A percentile compares a stretch with the other conserved stretches of the same genome.
phyloP scores from a whole-genome alignment of 2,113 vertebrate genomes.

The Cnemophilus loriae region DNA sequence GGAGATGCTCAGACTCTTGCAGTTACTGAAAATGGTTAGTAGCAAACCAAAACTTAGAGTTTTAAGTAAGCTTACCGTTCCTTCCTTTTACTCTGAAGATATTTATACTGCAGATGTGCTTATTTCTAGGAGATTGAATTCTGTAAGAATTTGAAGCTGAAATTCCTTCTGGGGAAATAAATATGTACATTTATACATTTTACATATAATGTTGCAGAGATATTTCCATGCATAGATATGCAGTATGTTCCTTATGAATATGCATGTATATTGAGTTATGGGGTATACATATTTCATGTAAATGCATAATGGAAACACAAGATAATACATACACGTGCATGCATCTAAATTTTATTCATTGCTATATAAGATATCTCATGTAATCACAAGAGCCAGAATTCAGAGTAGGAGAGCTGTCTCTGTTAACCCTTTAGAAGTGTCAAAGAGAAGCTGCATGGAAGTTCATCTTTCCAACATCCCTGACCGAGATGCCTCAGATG shows the following conservation, averaged over 20 bases:
- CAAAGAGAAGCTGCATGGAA: background rate
- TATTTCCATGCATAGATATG: background rate
- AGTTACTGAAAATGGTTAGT: slow-evolving; percentile 92
- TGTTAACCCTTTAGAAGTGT: background rate
- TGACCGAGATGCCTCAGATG: background rate
- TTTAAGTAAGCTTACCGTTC: background rate
- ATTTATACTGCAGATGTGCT: background rate
- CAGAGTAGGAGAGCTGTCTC: background rate
- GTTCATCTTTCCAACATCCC: background rate
- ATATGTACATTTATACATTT: background rate
- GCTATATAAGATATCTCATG: background rate
- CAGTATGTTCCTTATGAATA: background rate
- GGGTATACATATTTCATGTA: background rate
- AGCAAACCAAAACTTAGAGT: background rate
- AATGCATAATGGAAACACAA: background rate
- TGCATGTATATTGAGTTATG: background rate
- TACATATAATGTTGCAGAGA: background rate
- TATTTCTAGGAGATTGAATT: background rate
- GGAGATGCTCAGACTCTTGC: slow-evolving; percentile 96
- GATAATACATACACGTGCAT: background rate
- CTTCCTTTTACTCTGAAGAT: background rate
- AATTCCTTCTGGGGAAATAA: background rate
- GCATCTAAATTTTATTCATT: background rate
- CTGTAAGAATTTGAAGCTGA: background rate
- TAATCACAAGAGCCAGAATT: background rate